A percentile compares a stretch with the other conserved stretches of the same genome.
These are phyloP conservation scores for Actinernus sp. DNA, from an alignment of 92 coral and sea anemone genomes.

Conservation along the genomic window DNA sequence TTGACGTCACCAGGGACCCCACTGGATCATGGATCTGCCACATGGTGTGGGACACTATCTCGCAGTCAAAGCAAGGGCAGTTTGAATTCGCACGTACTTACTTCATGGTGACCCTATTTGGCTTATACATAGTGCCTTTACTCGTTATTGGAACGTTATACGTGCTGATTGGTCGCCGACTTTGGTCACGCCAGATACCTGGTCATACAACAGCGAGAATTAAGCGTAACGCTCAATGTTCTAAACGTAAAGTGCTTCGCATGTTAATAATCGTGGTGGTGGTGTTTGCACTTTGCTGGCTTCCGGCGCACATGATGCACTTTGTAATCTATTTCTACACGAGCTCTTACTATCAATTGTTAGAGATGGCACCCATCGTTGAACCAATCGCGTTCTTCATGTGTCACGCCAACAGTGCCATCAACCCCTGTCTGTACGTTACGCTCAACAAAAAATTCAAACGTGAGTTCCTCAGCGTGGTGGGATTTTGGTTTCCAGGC, in stretches of 20 bases:
- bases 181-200: conserved; percentile 81
- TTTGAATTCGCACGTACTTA: conserved; percentile 66
- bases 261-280: conserved; percentile 82
- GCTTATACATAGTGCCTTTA: conserved; percentile 70
- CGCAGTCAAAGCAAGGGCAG: conserved; percentile 15
- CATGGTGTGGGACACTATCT: conserved; percentile 69
- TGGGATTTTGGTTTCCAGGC: conserved; percentile 35
- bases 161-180: conserved; percentile 69
- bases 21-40: conserved; percentile 51
- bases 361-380: conserved; percentile 18
- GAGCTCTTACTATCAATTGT: conserved; percentile 6
- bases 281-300: conserved; percentile 82
- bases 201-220: conserved; percentile 66
- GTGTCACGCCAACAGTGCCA: conserved; percentile 87
- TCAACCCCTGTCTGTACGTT: conserved; percentile 81
- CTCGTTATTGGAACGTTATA: conserved; percentile 61
- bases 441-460: conserved; percentile 72
- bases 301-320: conserved; percentile 83
- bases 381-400: conserved; percentile 67
- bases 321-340: conserved; percentile 45
- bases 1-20: conserved; percentile 47
- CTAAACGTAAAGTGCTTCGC: conserved; percentile 86
- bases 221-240: conserved; percentile 56
- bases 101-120: conserved; percentile 63
- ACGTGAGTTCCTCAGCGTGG: conserved; percentile 69